Evolutionary conservation across 2,797 vertebrate species (phyloP).

Genomic region (Lepidocolaptes lacrymiger): DNA sequence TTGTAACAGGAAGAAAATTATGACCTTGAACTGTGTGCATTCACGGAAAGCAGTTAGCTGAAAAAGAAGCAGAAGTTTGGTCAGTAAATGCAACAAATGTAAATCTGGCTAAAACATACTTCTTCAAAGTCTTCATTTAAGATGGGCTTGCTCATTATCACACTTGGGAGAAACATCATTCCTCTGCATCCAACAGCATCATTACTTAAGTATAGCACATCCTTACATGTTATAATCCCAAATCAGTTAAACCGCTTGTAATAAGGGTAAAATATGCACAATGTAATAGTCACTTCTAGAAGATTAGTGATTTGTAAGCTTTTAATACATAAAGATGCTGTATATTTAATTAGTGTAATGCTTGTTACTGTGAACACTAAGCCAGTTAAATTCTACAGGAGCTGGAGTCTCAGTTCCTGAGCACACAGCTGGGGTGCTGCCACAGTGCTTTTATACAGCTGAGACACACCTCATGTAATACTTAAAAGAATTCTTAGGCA

Average conservation of each 20-base stretch:
- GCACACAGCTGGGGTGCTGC: neutral
- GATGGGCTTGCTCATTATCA: neutral
- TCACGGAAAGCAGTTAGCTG: constrained; percentile 92
- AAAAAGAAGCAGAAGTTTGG: constrained; percentile 67
- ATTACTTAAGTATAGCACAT: neutral
- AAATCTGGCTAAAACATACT: neutral
- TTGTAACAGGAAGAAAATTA: constrained; percentile 81
- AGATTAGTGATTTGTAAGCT: neutral
- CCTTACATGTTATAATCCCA: neutral
- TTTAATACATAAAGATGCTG: constrained; percentile 15
- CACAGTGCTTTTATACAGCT: neutral
- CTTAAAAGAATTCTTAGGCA: neutral
- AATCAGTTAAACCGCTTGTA: neutral
- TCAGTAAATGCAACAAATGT: constrained; percentile 29
- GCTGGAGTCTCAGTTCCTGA: neutral
- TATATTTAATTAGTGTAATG: neutral
- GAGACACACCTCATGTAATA: neutral
- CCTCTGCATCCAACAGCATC: neutral
- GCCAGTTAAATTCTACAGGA: neutral
- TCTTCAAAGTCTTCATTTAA: neutral
- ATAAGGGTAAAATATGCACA: neutral
- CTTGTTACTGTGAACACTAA: neutral
- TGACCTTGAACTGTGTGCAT: constrained; percentile 79
- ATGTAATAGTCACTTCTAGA: neutral
- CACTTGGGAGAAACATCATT: neutral